These are phyloP conservation scores for Ophiodon elongatus DNA, from an alignment of 2,113 vertebrate species.

Conservation along the genomic window DNA sequence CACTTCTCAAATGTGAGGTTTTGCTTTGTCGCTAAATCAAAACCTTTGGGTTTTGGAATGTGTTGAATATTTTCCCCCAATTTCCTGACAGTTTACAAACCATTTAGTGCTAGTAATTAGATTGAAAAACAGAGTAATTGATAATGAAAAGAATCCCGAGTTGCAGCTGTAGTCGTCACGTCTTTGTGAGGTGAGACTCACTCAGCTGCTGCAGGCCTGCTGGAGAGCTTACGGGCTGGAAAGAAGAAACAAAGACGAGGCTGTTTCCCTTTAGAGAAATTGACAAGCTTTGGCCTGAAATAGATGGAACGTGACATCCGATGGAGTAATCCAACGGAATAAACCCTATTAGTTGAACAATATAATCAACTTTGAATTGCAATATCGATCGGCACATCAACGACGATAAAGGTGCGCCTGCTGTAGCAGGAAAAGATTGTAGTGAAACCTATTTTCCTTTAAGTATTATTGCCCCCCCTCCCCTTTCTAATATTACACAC, in stretches of 20 bases:
- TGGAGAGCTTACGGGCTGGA: neutral
- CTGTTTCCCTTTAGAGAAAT: neutral
- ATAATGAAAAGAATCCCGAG: neutral
- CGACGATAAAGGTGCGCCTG: constrained; percentile 32
- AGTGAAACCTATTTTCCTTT: constrained; percentile 65
- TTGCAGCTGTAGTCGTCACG: neutral
- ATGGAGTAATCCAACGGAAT: constrained; percentile 35
- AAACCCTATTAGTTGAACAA: constrained; percentile 41
- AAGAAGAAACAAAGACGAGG: neutral
- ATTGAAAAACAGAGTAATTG: neutral
- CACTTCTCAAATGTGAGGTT: neutral
- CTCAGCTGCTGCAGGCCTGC: neutral
- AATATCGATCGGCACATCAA: constrained; percentile 42
- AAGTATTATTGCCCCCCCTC: constrained; percentile 57
- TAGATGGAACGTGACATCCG: constrained; percentile 28
- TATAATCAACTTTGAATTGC: constrained; percentile 54
- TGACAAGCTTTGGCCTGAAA: constrained; percentile 7
- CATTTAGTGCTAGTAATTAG: neutral
- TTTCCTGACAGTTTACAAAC: neutral
- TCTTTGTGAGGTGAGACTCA: neutral
- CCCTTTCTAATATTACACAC: constrained; percentile 65
- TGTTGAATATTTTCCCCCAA: too few relatives aligned
- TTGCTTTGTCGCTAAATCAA: neutral
- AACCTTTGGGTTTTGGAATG: neutral
- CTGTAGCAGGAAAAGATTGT: constrained; percentile 47